Base-by-base conservation (phyloP, 1,140 invertebrate species). In the Ganaspis sp. region DNA sequence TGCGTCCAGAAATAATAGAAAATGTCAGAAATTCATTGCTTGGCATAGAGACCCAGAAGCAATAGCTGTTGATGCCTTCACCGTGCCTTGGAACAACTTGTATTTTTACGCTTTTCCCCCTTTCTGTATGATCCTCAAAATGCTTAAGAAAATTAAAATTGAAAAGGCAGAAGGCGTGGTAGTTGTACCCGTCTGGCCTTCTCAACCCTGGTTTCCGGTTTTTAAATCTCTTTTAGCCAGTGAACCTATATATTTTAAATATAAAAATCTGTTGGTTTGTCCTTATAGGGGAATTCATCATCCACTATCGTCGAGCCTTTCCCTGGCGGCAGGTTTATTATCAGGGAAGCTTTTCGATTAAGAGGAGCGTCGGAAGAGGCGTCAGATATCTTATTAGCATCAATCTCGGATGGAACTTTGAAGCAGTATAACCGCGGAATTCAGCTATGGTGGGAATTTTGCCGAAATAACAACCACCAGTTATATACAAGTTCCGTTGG, bases 1-100 rank as follows among this genome's bases (percentile, higher is more conserved):
- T 77, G 85, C 86, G 1, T 81, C 78, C 1, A 80, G 75, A 76
- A 23, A 69, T 26, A 88, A 88, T 77, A 75, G 17, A 15, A 87
- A 87, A 81, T 83, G 83, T 71, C 17, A 77, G 54, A 49, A 71
- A 40, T 88, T 81, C 80, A 34, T 83, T 58, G 83, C 82, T 2
- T 69, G 73, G 73, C 37, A 69, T 15, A 38, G n/a, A 23, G 73
- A 74, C 58, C 54, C 73, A 34, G 54, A 74, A 42, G 34, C 73
- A 6, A 37, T 5, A 21, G 73, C 26, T 1, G 29, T 75, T 26
- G 69, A 75, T 70, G 58, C 64, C 1, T 75, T 75, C 17, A 75
- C 74, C 15, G 12, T 70, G 4, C 2, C 40, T 17, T 75, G 69
- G 64, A 8, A 3, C 37, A 70, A 38, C 29, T 70, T 49, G 11